phyloP scores from a whole-genome alignment of 2,888 invertebrate species.

The Gymnosoma rotundatum region DNA sequence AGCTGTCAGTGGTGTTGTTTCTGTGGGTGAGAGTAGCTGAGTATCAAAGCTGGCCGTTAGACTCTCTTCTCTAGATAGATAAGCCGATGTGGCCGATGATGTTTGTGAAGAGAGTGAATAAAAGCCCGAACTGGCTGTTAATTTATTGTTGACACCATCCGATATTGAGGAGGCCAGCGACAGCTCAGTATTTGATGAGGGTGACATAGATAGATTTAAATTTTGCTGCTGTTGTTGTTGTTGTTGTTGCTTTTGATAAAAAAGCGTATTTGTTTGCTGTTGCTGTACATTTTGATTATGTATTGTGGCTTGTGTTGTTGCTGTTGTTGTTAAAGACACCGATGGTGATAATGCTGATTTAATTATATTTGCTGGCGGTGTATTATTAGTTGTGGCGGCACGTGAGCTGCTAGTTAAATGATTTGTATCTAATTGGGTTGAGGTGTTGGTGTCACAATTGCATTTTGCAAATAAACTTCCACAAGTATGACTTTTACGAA shows the following conservation, averaged over 20 bases:
- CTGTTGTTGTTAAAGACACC: slow-evolving; percentile 1
- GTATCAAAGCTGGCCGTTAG: slow-evolving; percentile 71
- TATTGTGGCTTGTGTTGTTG: slow-evolving; percentile 52
- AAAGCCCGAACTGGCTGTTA: slow-evolving; percentile 67
- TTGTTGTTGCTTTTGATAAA: slow-evolving; percentile 13
- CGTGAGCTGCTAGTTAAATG: slow-evolving; percentile 51
- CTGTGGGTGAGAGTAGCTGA: slow-evolving; percentile 58
- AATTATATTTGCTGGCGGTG: slow-evolving; percentile 6
- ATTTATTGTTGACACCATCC: slow-evolving; percentile 43
- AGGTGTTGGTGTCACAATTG: slow-evolving; percentile 72
- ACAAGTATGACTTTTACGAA: slow-evolving; percentile 78
- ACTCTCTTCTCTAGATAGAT: slow-evolving; percentile 73
- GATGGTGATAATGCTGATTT: slow-evolving; percentile 21
- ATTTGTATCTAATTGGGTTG: slow-evolving; percentile 53
- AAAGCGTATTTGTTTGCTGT: slow-evolving; percentile 31
- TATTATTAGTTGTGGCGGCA: slow-evolving; percentile 58
- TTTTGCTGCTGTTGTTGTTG: slow-evolving; percentile 35
- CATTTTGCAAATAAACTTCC: slow-evolving; percentile 80
- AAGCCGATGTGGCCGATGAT: slow-evolving; percentile 71
- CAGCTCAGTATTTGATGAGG: slow-evolving; percentile 69
- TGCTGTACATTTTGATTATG: slow-evolving; percentile 48
- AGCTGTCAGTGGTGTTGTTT: slow-evolving; percentile 32
- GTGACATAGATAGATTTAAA: slow-evolving; percentile 58
- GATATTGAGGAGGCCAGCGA: slow-evolving; percentile 65
- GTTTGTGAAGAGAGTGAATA: slow-evolving; percentile 73